Evolutionary conservation across 2,888 invertebrate genomes (phyloP).

Genomic region (Crioceris asparagi): DNA sequence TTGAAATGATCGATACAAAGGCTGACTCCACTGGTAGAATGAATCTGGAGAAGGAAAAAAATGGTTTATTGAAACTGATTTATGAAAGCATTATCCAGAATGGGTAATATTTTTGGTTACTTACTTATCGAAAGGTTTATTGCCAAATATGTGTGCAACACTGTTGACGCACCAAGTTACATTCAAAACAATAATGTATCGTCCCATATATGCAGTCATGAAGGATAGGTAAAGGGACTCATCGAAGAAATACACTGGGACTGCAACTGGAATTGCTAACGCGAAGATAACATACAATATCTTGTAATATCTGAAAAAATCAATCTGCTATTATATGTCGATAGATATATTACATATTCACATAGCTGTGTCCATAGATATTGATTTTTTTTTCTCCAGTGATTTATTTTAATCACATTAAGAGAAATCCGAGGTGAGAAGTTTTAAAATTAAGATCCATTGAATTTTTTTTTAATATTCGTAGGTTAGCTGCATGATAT

Average conservation of each 20-base stretch:
- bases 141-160: slow-evolving; percentile 68
- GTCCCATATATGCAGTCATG: slow-evolving; percentile 48
- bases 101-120: slow-evolving; percentile 20
- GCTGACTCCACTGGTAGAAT: slow-evolving; percentile 53
- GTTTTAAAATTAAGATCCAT: no score
- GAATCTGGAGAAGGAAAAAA: slow-evolving; percentile 36
- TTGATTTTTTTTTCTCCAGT: no score
- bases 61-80: no score
- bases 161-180: slow-evolving; percentile 77
- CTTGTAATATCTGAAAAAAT: slow-evolving; percentile 53
- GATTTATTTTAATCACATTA: no score
- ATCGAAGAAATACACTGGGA: slow-evolving; percentile 59
- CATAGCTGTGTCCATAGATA: no score
- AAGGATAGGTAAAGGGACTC: slow-evolving; percentile 52
- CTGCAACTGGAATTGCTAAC: slow-evolving; percentile 48
- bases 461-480: no score
- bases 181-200: slow-evolving; percentile 56
- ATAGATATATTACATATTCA: no score
- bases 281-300: slow-evolving; percentile 48
- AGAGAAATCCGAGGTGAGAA: no score
- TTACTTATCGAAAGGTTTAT: slow-evolving; percentile 65
- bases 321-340: no score
- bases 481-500: no score
- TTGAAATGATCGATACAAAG: slow-evolving; percentile 49
- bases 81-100: background rate